These are phyloP conservation scores for Zonitis immaculata DNA, from an alignment of 2,888 invertebrate species.

Conservation along the genomic window DNA sequence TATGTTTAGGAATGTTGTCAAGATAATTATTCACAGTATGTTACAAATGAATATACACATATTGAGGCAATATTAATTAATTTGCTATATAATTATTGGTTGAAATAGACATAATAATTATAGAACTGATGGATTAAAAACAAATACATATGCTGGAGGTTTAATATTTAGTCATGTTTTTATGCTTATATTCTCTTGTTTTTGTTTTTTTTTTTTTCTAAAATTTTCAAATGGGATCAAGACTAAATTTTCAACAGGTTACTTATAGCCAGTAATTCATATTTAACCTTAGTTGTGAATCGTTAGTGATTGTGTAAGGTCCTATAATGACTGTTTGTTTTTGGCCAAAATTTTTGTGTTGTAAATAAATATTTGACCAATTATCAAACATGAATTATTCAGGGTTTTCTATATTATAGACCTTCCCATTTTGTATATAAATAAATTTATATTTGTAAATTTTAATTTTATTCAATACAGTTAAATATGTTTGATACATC, in stretches of 20 bases:
- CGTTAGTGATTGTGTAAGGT: slow-evolving; percentile 38
- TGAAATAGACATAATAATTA: too few relatives aligned
- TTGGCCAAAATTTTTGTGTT: slow-evolving; percentile 38
- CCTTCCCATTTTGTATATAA: slow-evolving; percentile 47
- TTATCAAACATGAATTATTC: slow-evolving; percentile 38
- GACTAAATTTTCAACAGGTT: slow-evolving; percentile 38
- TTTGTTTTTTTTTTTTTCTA: neutral
- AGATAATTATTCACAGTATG: too few relatives aligned
- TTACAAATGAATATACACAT: too few relatives aligned
- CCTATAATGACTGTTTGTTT: slow-evolving; percentile 38
- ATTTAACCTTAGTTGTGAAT: slow-evolving; percentile 38
- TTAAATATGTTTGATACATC: too few relatives aligned
- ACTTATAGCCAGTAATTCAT: slow-evolving; percentile 35
- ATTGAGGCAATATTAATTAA: too few relatives aligned
- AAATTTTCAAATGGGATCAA: slow-evolving; percentile 10
- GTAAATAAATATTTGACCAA: slow-evolving; percentile 39
- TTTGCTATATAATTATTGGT: too few relatives aligned
- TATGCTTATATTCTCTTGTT: neutral
- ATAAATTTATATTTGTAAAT: slow-evolving; percentile 49
- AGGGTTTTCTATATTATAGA: slow-evolving; percentile 44
- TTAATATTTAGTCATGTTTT: neutral
- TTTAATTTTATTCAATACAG: slow-evolving; percentile 17
- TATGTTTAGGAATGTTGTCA: too few relatives aligned
- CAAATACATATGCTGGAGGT: too few relatives aligned
- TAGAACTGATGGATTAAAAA: too few relatives aligned